Evolutionary conservation across 2,797 vertebrate species (phyloP).

Genomic region (Sebastolobus altivelis): DNA sequence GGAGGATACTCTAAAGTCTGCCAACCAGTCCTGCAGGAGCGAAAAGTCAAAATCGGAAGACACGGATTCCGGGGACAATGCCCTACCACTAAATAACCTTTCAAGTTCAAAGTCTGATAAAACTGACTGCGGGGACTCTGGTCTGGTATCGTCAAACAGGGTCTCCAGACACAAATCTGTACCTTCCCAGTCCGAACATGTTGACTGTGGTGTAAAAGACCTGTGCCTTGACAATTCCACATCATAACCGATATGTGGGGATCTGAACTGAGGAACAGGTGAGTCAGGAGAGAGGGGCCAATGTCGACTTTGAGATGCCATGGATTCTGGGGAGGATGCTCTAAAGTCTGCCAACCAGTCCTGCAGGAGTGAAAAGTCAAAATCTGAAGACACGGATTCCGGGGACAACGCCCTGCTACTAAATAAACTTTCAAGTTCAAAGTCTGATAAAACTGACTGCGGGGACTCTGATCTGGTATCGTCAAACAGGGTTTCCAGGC

Average conservation of each 20-base stretch:
- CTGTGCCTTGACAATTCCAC: not conserved
- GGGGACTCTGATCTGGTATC: conserved; percentile 38
- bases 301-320: not conserved
- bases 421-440: not conserved
- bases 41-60: conserved; percentile 26
- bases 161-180: conserved; percentile 30
- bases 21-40: conserved; percentile 1
- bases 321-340: conserved; percentile 28
- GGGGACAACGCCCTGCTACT: not conserved
- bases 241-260: not conserved
- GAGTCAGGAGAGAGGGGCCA: conserved; percentile 21
- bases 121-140: conserved; percentile 38
- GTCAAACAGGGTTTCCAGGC: conserved; percentile 30
- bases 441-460: not conserved
- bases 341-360: conserved; percentile 31
- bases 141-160: conserved; percentile 24
- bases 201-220: conserved; percentile 29
- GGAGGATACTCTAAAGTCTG: not conserved
- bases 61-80: conserved; percentile 42
- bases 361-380: conserved; percentile 16
- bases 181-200: conserved; percentile 43
- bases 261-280: conserved; percentile 16
- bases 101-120: conserved; percentile 34
- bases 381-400: not conserved
- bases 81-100: conserved; percentile 10